phyloP scores from a whole-genome alignment of 2,888 invertebrate genomes.

The Acleris cristana region DNA sequence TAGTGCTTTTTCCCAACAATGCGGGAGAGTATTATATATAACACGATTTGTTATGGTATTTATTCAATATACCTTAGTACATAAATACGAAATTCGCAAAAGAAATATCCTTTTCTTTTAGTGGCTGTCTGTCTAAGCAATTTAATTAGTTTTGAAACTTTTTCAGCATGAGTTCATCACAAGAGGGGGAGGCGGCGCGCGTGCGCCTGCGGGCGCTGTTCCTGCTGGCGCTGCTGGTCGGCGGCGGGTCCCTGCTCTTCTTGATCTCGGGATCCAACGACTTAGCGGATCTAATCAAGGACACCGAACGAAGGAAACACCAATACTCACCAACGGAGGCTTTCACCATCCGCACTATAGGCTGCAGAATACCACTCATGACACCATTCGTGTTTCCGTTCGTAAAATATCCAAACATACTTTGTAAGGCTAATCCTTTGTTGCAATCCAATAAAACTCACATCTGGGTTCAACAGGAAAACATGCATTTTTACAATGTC shows the following conservation, averaged over 20 bases:
- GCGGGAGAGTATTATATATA: too few relatives aligned
- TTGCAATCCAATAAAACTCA: conserved; percentile 82
- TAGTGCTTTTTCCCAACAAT: too few relatives aligned
- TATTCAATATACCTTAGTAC: too few relatives aligned
- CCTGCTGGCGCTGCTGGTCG: conserved; percentile 1
- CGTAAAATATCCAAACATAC: conserved; percentile 67
- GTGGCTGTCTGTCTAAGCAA: too few relatives aligned
- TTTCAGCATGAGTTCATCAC: conserved; percentile 6
- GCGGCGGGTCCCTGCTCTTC: background rate
- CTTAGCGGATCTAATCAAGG: conserved; percentile 31
- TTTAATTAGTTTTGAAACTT: background rate
- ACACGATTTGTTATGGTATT: too few relatives aligned
- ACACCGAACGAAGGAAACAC: conserved; percentile 42
- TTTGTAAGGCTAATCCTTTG: conserved; percentile 72
- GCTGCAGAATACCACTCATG: conserved; percentile 85
- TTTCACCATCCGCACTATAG: conserved; percentile 77
- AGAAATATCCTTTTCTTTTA: too few relatives aligned
- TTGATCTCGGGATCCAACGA: conserved; percentile 17
- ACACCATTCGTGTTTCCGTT: conserved; percentile 80
- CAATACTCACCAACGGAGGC: background rate
- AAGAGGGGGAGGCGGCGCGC: background rate
- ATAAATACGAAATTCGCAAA: too few relatives aligned
- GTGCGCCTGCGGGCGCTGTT: background rate
- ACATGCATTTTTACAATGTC: too few relatives aligned
- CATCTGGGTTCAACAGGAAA: too few relatives aligned